Conservation (phyloP, 2,888 invertebrate genomes). For the Archips crataeganus region DNA sequence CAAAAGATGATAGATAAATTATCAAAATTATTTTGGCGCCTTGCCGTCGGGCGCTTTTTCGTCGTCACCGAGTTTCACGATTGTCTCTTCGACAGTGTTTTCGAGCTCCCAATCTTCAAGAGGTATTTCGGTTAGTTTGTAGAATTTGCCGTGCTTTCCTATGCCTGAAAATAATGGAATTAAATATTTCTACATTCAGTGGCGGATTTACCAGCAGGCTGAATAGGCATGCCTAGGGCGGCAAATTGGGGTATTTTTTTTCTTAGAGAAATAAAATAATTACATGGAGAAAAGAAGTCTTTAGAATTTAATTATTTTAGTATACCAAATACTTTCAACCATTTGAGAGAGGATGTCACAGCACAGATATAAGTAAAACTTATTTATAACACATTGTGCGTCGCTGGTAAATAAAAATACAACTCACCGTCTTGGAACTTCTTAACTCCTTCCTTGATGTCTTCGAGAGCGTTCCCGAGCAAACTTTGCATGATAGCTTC, state of each 20-base stretch:
- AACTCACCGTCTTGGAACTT: conserved; percentile 87
- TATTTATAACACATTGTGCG: too few species aligned
- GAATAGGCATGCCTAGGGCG: too few species aligned
- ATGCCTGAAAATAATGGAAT: conserved; percentile 67
- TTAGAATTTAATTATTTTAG: too few species aligned
- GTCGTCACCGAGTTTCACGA: conserved; percentile 49
- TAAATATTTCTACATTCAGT: too few species aligned
- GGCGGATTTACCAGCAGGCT: too few species aligned
- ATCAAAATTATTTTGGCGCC: conserved; percentile 40
- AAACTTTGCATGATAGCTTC: conserved; percentile 88
- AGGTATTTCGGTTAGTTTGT: conserved; percentile 85
- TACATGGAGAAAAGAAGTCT: too few species aligned
- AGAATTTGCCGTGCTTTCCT: conserved; percentile 89
- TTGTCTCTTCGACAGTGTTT: conserved; percentile 65
- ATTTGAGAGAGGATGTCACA: too few species aligned
- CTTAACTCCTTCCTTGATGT: conserved; percentile 88
- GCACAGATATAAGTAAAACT: too few species aligned
- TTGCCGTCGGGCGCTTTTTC: conserved; percentile 43
- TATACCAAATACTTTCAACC: too few species aligned
- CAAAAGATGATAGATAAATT: background rate
- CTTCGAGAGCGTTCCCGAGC: conserved; percentile 87
- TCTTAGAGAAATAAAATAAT: too few species aligned
- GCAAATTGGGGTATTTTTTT: too few species aligned
- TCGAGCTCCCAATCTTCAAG: conserved; percentile 89
- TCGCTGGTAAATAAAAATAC: too few species aligned